phyloP scores from a whole-genome alignment of 2,888 invertebrate genomes.

The Coremacera marginata region DNA sequence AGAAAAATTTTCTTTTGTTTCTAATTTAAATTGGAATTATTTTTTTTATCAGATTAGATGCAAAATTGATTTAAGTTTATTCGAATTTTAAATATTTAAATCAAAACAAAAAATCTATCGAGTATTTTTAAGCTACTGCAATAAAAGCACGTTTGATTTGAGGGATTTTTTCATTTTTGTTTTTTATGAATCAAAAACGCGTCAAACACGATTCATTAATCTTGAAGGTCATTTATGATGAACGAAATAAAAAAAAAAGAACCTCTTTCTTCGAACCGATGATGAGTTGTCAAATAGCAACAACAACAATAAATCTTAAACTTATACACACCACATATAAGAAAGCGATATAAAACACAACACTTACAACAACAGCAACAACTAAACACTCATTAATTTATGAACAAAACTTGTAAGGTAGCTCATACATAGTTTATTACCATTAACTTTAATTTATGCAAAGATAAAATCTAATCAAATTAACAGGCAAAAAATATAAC shows the following conservation, averaged over 20 bases:
- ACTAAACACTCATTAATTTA: background rate
- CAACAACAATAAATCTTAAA: background rate
- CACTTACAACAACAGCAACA: background rate
- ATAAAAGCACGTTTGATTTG: too few species aligned
- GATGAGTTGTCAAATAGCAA: constrained; percentile 25
- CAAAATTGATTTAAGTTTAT: too few species aligned
- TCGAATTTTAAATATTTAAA: too few species aligned
- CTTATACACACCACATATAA: too few species aligned
- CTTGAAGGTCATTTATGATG: constrained; percentile 4
- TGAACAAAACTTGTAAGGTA: constrained; percentile 13
- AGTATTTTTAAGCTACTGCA: too few species aligned
- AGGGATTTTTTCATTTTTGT: too few species aligned
- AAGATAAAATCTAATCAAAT: constrained; percentile 29
- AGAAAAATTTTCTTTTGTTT: too few species aligned
- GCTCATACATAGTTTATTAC: constrained; percentile 19
- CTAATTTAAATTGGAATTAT: too few species aligned
- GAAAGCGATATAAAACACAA: background rate
- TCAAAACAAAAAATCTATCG: too few species aligned
- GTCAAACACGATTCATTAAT: constrained; percentile 4
- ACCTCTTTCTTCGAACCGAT: background rate
- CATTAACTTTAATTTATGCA: constrained; percentile 22
- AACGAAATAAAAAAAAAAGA: background rate
- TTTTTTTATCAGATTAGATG: too few species aligned
- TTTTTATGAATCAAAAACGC: too few species aligned
- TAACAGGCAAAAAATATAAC: constrained; percentile 1